phyloP scores from a whole-genome alignment of 2,113 vertebrate species.

The Macaca mulatta region DNA sequence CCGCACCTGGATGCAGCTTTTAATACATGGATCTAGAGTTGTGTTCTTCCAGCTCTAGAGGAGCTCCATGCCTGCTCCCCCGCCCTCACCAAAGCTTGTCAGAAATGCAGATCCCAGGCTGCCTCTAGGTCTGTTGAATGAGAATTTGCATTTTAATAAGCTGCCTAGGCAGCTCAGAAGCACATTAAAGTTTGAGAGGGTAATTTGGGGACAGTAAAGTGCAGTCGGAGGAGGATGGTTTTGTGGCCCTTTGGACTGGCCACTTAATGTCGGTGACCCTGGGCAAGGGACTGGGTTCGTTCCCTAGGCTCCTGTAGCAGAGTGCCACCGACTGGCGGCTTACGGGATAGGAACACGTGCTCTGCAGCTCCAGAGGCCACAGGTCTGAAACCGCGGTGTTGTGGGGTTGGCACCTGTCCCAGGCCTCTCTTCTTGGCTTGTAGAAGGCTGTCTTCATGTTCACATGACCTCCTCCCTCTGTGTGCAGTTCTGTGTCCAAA shows the following conservation, averaged over 20 bases:
- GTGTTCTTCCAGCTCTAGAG: neutral
- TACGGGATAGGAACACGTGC: neutral
- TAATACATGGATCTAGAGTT: neutral
- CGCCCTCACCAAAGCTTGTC: neutral
- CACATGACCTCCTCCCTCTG: neutral
- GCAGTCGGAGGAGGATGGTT: neutral
- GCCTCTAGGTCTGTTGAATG: neutral
- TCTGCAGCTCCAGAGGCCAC: neutral
- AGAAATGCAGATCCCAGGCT: neutral
- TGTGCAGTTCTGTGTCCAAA: neutral
- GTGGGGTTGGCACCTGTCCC: neutral
- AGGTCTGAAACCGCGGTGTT: neutral
- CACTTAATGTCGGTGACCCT: neutral
- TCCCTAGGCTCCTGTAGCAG: neutral
- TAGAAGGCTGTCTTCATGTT: neutral
- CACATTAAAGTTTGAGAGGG: neutral
- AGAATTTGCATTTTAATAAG: neutral
- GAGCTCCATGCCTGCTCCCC: no score
- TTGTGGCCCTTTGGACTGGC: neutral
- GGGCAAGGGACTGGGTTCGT: neutral
- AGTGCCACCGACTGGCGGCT: neutral
- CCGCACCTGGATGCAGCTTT: neutral
- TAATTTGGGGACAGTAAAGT: neutral
- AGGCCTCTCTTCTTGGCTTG: neutral
- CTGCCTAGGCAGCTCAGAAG: neutral